Evolutionary conservation across 2,888 invertebrate genomes (phyloP).

Genomic region (Cantharis lateralis): DNA sequence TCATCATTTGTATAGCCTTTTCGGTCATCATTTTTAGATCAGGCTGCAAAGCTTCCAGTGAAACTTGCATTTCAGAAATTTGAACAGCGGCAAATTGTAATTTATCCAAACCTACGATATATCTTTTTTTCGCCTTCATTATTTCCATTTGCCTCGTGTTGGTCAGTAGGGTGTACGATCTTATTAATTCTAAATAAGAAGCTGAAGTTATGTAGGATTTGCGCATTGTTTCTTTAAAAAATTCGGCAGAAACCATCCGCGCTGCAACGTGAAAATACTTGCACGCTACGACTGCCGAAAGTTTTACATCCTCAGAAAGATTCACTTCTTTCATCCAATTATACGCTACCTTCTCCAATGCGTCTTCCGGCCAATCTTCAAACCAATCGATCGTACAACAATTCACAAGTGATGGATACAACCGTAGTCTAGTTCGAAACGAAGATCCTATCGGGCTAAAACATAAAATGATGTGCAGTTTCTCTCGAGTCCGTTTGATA

Average conservation of each 20-base stretch:
- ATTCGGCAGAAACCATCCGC: conserved; percentile 64
- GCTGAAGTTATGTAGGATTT: conserved; percentile 85
- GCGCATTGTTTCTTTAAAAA: conserved; percentile 68
- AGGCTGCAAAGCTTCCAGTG: conserved; percentile 74
- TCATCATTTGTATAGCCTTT: conserved; percentile 76
- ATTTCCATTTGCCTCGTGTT: conserved; percentile 75
- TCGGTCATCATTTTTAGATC: conserved; percentile 73
- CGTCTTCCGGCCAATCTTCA: conserved; percentile 87
- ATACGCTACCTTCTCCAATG: conserved; percentile 78
- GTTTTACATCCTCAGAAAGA: conserved; percentile 69
- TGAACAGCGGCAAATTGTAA: conserved; percentile 77
- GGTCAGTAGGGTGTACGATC: conserved; percentile 73
- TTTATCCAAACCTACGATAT: conserved; percentile 64
- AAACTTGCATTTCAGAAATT: conserved; percentile 76
- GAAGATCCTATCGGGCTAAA: conserved; percentile 86
- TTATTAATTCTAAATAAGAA: conserved; percentile 81
- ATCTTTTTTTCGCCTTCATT: conserved; percentile 73
- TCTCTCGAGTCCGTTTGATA: conserved; percentile 76
- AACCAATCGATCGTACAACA: conserved; percentile 92
- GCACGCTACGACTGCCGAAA: conserved; percentile 73
- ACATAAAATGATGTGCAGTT: conserved; percentile 80
- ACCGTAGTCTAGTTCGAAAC: conserved; percentile 73
- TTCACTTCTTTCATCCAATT: conserved; percentile 75
- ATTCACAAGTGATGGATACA: conserved; percentile 84
- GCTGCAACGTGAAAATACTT: conserved; percentile 88